Base-by-base conservation (phyloP, 2,113 vertebrate species). In the Chelonoidis abingdonii region DNA sequence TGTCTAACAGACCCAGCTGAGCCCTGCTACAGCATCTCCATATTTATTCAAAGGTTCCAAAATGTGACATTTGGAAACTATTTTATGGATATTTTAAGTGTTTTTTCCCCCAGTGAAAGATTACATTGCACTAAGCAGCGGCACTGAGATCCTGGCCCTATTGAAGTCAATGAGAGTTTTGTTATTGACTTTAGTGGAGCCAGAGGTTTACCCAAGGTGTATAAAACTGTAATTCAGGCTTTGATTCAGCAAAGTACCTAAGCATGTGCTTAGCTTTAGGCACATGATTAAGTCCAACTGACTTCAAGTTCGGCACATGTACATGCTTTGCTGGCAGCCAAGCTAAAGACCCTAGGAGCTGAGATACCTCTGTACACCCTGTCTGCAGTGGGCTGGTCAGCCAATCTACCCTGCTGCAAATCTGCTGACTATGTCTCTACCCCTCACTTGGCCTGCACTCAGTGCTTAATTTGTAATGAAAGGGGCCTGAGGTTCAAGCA, bases 51-150 rank as follows among this genome's bases (percentile, higher is more conserved):
- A 69, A 69, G 65, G 0, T 13, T 93, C 5, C 54, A 49, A 90
- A 75, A 83, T 87, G 38, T 53, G 84, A 52, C 83, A 83, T 25
- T 54, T 79, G 65, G 44, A 62, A 94, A 65, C 9, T 53, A 83
- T 7, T 50, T 72, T 80, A 8, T 0, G 80, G 52, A 27, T 2
- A 31, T 85, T 92, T 21, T 84, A 56, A 59, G 52, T 31, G 54
- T 49, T 41, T 22, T 29, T 24, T 27, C 89, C 84, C 79, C 80
- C 38, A 5, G 82, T 47, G 47, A 87, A 87, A 78, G 88, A 24
- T 44, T 72, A 78, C 57, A 80, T 82, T 6, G 38, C 83, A 91
- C 50, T 19, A 75, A 83, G 7, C 5, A 78, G 83, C 81, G 93
- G 88, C 80, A 19, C 83, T 52, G 27, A 59, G 27, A 84, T 31